phyloP scores from a whole-genome alignment of 35 echinoderm and acorn worm genomes.

The Heliocidaris tuberculata region DNA sequence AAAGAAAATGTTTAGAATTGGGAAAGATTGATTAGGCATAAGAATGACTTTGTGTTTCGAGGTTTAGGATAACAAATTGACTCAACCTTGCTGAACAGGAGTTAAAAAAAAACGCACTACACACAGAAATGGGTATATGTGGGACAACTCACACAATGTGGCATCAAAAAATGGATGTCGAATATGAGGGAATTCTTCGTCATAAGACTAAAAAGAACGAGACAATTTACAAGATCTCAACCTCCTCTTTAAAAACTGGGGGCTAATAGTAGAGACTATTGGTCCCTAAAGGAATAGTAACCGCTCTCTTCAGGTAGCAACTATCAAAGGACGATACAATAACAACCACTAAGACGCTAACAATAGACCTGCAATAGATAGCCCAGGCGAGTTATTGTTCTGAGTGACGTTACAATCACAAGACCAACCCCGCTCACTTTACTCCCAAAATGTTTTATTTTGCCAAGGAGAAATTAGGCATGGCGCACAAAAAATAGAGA shows the following conservation, averaged over 20 bases:
- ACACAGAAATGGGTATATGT: no score
- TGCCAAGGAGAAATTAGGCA: not conserved
- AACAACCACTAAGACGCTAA: not conserved
- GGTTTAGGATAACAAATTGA: no score
- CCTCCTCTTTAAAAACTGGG: not conserved
- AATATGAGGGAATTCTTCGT: no score
- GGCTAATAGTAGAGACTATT: conserved; percentile 12
- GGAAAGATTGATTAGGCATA: no score
- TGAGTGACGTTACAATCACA: conserved; percentile 30
- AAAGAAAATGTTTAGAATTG: no score
- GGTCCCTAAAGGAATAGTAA: not conserved
- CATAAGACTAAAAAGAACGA: no score
- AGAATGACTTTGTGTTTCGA: no score
- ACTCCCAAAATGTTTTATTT: not conserved
- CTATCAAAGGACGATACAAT: conserved; percentile 48
- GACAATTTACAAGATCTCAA: no score
- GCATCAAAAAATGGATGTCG: no score
- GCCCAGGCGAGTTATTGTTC: conserved; percentile 20
- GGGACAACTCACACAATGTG: no score
- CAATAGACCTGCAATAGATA: conserved; percentile 36
- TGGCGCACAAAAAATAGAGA: not conserved
- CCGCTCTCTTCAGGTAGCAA: not conserved
- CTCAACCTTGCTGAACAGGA: no score
- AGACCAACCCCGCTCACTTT: not conserved
- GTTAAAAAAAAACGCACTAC: no score